A percentile compares a stretch with the other conserved stretches of the same genome.
These are phyloP conservation scores for Crossaster papposus DNA, from an alignment of 53 echinoderm and acorn worm genomes.

Conservation along the genomic window DNA sequence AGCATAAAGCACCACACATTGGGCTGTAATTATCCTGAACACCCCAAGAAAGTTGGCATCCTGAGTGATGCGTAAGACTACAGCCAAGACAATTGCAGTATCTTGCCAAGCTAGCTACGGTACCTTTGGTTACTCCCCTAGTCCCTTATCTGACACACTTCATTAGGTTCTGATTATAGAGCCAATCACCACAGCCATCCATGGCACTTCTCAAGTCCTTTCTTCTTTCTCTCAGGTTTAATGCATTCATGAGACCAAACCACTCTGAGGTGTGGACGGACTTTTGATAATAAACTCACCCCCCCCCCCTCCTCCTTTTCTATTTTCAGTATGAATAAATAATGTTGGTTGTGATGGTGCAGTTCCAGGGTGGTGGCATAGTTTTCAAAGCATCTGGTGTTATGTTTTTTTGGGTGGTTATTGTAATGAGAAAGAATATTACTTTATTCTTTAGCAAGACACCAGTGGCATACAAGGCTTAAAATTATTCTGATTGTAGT, in stretches of 20 bases:
- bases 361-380: slow-evolving; percentile 21
- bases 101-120: not conserved
- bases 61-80: not conserved
- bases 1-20: not conserved
- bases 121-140: not conserved
- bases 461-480: too few relatives aligned
- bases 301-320: slow-evolving; percentile 12
- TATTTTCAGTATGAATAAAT: slow-evolving; percentile 46
- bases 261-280: slow-evolving; percentile 50
- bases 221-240: not conserved
- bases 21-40: not conserved
- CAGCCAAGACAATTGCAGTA: slow-evolving; percentile 8
- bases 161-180: slow-evolving; percentile 64
- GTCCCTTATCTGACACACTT: slow-evolving; percentile 37
- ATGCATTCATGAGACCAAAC: slow-evolving; percentile 29
- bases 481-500: too few relatives aligned
- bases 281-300: slow-evolving; percentile 15
- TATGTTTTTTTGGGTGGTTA: not conserved
- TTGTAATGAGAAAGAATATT: not conserved
- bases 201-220: not conserved
- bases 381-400: slow-evolving; percentile 5
- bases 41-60: not conserved
- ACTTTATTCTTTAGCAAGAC: not conserved
- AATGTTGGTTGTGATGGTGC: slow-evolving; percentile 26
- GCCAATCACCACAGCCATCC: slow-evolving; percentile 38